These are phyloP conservation scores for Willowsia nigromaculata DNA, from an alignment of 2,888 invertebrate genomes.

Conservation along the genomic window DNA sequence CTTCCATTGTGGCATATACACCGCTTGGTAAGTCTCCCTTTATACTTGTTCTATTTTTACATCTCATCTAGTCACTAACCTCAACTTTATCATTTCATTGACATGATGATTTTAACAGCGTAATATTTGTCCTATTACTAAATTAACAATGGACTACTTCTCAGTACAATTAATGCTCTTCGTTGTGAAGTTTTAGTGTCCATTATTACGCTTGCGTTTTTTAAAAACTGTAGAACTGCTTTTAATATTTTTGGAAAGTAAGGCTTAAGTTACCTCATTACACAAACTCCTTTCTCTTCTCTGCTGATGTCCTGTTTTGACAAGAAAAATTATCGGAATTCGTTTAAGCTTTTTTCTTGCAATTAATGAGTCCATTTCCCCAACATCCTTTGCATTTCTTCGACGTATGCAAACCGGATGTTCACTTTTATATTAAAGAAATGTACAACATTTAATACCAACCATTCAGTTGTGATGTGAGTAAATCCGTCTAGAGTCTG, in stretches of 20 bases:
- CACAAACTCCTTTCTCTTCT: neutral
- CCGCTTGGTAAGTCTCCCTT: slow-evolving; percentile 83
- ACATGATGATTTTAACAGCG: neutral
- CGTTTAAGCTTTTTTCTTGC: neutral
- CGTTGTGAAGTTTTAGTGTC: no score
- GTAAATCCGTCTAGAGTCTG: no score
- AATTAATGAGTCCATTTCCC: slow-evolving; percentile 40
- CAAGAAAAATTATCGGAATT: slow-evolving; percentile 9
- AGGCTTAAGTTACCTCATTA: neutral
- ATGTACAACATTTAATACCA: no score
- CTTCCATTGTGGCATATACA: slow-evolving; percentile 83
- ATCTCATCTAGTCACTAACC: neutral
- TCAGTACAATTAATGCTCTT: no score
- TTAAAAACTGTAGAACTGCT: no score
- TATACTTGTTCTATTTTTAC: neutral
- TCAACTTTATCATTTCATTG: slow-evolving; percentile 13
- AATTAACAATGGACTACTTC: neutral
- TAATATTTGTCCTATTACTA: neutral
- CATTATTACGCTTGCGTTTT: no score
- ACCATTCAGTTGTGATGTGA: no score
- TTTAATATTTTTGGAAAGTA: neutral
- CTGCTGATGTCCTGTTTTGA: neutral
- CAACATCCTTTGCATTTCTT: neutral
- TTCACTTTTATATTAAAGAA: neutral
- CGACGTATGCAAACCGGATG: neutral